Evolutionary conservation across 2,797 vertebrate species (phyloP).

Genomic region (Ctenopoma multispine): DNA sequence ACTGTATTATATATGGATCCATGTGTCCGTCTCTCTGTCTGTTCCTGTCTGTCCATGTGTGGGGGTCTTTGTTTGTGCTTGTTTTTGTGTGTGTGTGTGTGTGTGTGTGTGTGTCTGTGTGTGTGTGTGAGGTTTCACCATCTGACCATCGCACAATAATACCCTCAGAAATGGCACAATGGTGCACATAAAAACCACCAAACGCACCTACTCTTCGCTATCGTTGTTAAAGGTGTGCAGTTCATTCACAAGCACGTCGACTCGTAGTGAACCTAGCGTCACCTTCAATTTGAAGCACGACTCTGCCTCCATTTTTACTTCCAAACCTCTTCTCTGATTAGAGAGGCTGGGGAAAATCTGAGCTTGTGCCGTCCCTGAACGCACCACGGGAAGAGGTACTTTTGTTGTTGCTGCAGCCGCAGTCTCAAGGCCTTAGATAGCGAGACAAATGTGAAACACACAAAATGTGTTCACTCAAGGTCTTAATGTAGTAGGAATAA

Average conservation of each 20-base stretch:
- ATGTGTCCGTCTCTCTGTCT: conserved; percentile 81
- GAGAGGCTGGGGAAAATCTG: background rate
- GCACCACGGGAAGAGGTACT: background rate
- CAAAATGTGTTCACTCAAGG: background rate
- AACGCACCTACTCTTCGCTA: conserved; percentile 17
- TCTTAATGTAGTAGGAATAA: background rate
- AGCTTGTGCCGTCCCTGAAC: conserved; percentile 1
- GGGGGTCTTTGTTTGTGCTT: conserved; percentile 72
- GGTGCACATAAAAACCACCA: conserved; percentile 18
- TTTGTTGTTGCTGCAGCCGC: background rate
- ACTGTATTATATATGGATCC: conserved; percentile 84
- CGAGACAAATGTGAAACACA: background rate
- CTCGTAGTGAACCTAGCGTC: background rate
- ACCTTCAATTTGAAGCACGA: background rate
- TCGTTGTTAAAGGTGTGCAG: conserved; percentile 33
- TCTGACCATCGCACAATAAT: conserved; percentile 85
- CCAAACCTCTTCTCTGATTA: conserved; percentile 18
- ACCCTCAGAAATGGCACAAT: conserved; percentile 67
- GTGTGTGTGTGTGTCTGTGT: conserved; percentile 32
- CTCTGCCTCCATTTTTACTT: conserved; percentile 13
- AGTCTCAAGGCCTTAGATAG: background rate
- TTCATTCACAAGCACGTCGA: background rate
- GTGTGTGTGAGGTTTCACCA: conserved; percentile 80
- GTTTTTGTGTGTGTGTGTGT: conserved; percentile 34
- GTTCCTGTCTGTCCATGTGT: conserved; percentile 82